Base-by-base conservation (phyloP, 2,888 invertebrate species). In the Apamea monoglypha region DNA sequence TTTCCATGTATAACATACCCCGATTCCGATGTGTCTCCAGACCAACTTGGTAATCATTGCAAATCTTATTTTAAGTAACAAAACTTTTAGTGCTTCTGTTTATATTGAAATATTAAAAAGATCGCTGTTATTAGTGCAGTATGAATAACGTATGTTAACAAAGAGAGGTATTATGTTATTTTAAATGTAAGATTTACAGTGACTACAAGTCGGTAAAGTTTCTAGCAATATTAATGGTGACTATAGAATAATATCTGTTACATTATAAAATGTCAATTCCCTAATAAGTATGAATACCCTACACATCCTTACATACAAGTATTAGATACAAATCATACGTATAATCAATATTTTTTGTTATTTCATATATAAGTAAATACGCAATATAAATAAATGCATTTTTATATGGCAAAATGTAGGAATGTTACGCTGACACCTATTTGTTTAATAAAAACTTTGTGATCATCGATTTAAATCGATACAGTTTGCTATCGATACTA, bases 351-450 rank as follows among this genome's bases (percentile, higher is more conserved):
- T 59, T 74, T 61, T 76, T 81, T 74, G 74, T 86, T 90, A 83
- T 75, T 83, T 79, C 68, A 83, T 85, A 78, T 71, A 85, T 84
- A 90, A 82, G 85, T 88, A 89, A 70, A 82, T 88, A 90, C 83
- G 89, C 84, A 88, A 89, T 90, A 90, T 92, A 94, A 94, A 95
- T 95, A 96, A 96, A 96, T 96, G 95, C 95, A 94, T 94, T 93
- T 90, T 67, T 84, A 81, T 94, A 96, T 96, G 96, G 96, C 96
- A 94, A 92, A 90, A 92, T 88, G 90, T 92, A 92, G 95, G 95
- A 95, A 96, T 95, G 94, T 94, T 90, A 90, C 81, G 85, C 84
- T 83, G 83, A 86, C 88, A 75, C 88, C 79, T 77, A 82, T 81
- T 88, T 89, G 83, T 86, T 88, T 72, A 77, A 81, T 82, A 82